Conservation (phyloP, 2,797 vertebrate genomes). For the Cynodonichthys magdalenae region DNA sequence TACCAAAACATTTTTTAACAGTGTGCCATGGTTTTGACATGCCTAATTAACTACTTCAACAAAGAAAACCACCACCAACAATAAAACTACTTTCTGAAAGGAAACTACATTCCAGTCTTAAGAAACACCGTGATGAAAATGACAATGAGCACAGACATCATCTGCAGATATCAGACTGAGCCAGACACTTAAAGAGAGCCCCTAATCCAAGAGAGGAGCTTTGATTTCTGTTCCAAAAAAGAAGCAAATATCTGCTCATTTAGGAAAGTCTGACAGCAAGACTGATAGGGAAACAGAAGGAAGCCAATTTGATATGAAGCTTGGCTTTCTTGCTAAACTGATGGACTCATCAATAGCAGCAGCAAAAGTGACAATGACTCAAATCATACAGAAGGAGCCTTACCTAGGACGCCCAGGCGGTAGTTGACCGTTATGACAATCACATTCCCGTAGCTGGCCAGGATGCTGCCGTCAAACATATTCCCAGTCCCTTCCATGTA, state of each 20-base stretch:
- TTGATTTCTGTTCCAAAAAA: neutral
- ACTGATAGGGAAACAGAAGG: neutral
- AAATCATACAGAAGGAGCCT: constrained; percentile 65
- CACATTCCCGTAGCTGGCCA: constrained; percentile 99
- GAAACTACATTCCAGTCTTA: neutral
- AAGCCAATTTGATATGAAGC: neutral
- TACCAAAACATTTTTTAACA: neutral
- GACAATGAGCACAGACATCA: neutral
- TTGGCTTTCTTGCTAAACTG: too few species aligned
- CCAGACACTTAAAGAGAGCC: neutral
- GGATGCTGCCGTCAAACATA: constrained; percentile 98
- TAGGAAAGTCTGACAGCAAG: neutral
- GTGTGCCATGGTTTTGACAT: constrained; percentile 1
- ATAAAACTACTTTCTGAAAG: neutral
- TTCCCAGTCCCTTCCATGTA: constrained; percentile 99
- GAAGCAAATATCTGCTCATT: neutral
- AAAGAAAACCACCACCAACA: neutral
- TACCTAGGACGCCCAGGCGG: constrained; percentile 97
- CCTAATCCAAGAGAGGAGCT: neutral
- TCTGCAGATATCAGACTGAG: neutral
- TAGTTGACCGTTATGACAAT: constrained; percentile 99
- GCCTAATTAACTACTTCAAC: neutral
- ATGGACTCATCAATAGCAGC: neutral
- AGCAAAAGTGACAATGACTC: neutral
- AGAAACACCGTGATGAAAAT: neutral